Evolutionary conservation across 2,888 invertebrate species (phyloP).

Genomic region (Frankliniella fusca): DNA sequence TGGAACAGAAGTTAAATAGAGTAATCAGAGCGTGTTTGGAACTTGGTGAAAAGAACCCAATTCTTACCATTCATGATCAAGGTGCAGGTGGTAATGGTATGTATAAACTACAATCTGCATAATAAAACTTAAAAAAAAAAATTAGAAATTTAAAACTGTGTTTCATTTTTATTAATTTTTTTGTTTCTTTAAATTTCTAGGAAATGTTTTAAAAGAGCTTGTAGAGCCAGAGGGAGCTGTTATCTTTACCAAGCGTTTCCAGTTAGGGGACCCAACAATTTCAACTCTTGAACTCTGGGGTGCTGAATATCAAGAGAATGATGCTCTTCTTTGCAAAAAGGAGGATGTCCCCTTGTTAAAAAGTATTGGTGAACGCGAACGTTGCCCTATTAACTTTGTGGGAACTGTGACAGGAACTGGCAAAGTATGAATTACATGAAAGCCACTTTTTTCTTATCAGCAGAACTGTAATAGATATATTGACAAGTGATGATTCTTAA

Average conservation of each 20-base stretch:
- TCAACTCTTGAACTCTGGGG: slow-evolving; percentile 94
- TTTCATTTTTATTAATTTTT: slow-evolving; percentile 20
- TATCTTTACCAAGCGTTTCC: slow-evolving; percentile 79
- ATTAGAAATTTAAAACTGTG: background rate
- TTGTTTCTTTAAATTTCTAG: slow-evolving; percentile 50
- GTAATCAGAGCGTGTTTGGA: slow-evolving; percentile 91
- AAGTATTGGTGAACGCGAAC: slow-evolving; percentile 76
- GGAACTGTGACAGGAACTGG: slow-evolving; percentile 88
- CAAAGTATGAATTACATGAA: slow-evolving; percentile 49
- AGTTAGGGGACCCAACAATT: slow-evolving; percentile 91
- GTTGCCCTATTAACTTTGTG: slow-evolving; percentile 89
- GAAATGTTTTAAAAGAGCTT: slow-evolving; percentile 94
- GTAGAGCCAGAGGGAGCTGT: slow-evolving; percentile 93
- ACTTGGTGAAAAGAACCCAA: slow-evolving; percentile 75
- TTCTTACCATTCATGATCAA: slow-evolving; percentile 95
- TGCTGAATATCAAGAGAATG: slow-evolving; percentile 95
- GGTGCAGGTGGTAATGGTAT: slow-evolving; percentile 93
- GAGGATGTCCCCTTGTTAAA: slow-evolving; percentile 61
- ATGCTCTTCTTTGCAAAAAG: slow-evolving; percentile 77
- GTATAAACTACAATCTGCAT: slow-evolving; percentile 19
- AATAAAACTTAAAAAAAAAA: background rate
- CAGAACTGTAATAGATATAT: background rate
- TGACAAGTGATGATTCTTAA: background rate
- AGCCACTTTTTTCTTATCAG: background rate
- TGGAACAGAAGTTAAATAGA: slow-evolving; percentile 96